Evolutionary conservation across 53 echinoderm and acorn worm species (phyloP).

Genomic region (Zoroaster sp.): DNA sequence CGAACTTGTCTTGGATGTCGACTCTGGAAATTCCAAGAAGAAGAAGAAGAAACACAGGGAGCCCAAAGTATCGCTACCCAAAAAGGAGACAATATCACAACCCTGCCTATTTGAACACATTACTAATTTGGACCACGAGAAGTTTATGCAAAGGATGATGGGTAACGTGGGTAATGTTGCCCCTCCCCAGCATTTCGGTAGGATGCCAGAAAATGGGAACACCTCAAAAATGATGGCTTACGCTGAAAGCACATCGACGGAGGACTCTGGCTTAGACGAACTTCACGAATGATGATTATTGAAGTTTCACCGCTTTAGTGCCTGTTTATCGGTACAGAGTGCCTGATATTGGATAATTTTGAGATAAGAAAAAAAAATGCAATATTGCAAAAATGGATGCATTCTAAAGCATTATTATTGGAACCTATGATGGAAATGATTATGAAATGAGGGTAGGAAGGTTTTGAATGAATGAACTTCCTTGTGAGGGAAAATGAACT

Average conservation of each 20-base stretch:
- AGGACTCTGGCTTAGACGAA: conserved; percentile 93
- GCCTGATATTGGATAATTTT: too few relatives aligned
- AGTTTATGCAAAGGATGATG: conserved; percentile 61
- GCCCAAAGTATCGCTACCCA: conserved; percentile 63
- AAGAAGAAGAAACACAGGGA: conserved; percentile 72
- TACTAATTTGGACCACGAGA: conserved; percentile 84
- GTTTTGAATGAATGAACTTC: too few relatives aligned
- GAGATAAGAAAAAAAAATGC: too few relatives aligned
- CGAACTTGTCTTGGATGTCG: conserved; percentile 54
- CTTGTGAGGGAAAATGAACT: too few relatives aligned
- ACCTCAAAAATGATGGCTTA: conserved; percentile 64
- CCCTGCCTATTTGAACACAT: conserved; percentile 98
- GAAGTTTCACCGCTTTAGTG: too few relatives aligned
- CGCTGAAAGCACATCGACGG: conserved; percentile 89
- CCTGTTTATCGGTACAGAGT: too few relatives aligned
- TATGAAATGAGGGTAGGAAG: too few relatives aligned
- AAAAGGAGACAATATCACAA: conserved; percentile 90
- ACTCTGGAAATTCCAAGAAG: conserved; percentile 50
- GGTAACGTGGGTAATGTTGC: conserved; percentile 1
- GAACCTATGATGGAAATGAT: too few relatives aligned
- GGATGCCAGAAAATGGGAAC: conserved; percentile 23
- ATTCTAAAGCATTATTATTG: too few relatives aligned
- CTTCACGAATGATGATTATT: conserved; percentile 25
- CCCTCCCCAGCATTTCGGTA: conserved; percentile 4
- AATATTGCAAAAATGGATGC: too few relatives aligned